Conservation (phyloP, 2,888 invertebrate genomes). For the Dasysyrphus tricinctus region DNA sequence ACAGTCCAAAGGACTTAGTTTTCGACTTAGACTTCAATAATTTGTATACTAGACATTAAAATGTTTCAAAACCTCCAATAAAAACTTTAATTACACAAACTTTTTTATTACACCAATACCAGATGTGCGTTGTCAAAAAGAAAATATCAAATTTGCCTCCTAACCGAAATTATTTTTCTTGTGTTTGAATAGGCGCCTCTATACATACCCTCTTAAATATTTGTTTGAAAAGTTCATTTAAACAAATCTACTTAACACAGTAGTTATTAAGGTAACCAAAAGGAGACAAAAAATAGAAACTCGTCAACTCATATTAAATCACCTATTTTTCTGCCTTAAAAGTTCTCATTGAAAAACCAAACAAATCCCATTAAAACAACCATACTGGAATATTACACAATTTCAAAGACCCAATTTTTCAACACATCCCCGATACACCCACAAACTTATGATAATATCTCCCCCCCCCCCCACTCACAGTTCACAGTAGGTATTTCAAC, state of each 20-base stretch:
- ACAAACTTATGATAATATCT: conserved; percentile 42
- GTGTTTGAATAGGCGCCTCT: neutral
- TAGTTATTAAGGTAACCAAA: neutral
- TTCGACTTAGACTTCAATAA: neutral
- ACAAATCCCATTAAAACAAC: conserved; percentile 28
- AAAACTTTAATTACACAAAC: neutral
- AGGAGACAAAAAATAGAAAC: neutral
- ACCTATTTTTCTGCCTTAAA: neutral
- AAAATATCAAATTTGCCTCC: neutral
- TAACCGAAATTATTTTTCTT: neutral
- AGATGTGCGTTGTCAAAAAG: neutral
- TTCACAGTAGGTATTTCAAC: neutral
- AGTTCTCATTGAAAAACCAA: conserved; percentile 5
- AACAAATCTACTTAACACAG: neutral
- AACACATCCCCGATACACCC: neutral
- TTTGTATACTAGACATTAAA: neutral
- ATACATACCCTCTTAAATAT: neutral
- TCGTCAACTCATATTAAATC: neutral
- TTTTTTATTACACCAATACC: neutral
- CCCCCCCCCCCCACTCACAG: neutral
- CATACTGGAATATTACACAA: conserved; percentile 5
- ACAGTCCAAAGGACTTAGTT: too few species aligned
- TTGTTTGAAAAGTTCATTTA: neutral
- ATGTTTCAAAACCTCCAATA: neutral
- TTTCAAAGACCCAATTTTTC: neutral